Percentiles rank a stretch among this genome's conserved stretches.
Evolutionary conservation across 2,113 vertebrate species (phyloP).

Genomic region (Melospiza melodia): DNA sequence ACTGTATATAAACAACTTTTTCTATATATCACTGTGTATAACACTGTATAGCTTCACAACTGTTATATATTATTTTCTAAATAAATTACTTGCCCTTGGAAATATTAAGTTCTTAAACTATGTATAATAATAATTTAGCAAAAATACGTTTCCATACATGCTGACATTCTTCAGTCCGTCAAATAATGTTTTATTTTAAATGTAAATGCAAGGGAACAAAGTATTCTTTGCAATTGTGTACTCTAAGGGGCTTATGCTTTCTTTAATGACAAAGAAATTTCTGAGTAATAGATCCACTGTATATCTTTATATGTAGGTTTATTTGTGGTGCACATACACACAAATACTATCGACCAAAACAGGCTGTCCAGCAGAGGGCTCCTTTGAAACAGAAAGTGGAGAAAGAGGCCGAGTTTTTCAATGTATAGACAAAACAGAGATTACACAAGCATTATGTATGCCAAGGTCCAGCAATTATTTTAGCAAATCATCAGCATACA

Average conservation of each 20-base stretch:
- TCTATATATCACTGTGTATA: background rate
- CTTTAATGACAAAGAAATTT: constrained; percentile 39
- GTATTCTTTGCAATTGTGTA: constrained; percentile 10
- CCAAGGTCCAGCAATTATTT: constrained; percentile 4
- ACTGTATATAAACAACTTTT: background rate
- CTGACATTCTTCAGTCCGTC: background rate
- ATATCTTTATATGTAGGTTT: background rate
- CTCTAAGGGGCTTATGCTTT: constrained; percentile 1
- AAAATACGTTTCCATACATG: constrained; percentile 60
- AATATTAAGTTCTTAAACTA: constrained; percentile 73
- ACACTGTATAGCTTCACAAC: background rate
- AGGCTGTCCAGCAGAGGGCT: constrained; percentile 81
- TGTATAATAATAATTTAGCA: constrained; percentile 60
- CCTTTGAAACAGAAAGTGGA: constrained; percentile 78
- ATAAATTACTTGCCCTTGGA: constrained; percentile 55
- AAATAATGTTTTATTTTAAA: constrained; percentile 62
- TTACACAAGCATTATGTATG: constrained; percentile 5
- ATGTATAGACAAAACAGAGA: constrained; percentile 49
- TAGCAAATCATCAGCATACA: background rate
- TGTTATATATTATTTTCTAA: constrained; percentile 53
- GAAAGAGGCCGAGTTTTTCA: constrained; percentile 45
- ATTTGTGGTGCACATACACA: background rate
- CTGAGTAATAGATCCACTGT: constrained; percentile 1
- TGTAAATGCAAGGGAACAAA: constrained; percentile 44
- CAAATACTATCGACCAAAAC: background rate